A percentile compares a stretch with the other conserved stretches of the same genome.
phyloP scores from a whole-genome alignment of 1,140 invertebrate species.

The Diorhabda sublineata region DNA sequence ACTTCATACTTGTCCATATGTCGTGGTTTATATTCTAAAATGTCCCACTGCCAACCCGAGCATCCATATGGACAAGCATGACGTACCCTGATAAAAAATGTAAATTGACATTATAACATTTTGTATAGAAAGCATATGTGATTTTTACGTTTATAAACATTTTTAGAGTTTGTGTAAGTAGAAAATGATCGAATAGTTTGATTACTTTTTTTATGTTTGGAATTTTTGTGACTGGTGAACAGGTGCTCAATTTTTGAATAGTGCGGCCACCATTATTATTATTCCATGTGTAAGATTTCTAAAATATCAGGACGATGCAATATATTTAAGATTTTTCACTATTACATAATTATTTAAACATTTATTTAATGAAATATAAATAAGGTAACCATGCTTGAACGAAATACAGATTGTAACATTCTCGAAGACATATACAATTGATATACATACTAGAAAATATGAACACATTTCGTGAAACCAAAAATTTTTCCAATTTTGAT shows the following conservation, averaged over 20 bases:
- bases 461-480: too few species aligned
- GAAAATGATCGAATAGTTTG: conserved; percentile 3
- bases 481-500: too few species aligned
- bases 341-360: conserved; percentile 5
- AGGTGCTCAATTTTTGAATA: conserved; percentile 41
- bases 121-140: conserved; percentile 10
- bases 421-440: too few species aligned
- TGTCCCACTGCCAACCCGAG: conserved; percentile 36
- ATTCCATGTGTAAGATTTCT: conserved; percentile 21
- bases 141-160: conserved; percentile 12
- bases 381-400: not conserved
- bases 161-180: conserved; percentile 6
- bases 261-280: conserved; percentile 29
- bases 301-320: conserved; percentile 5
- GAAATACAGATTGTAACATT: too few species aligned
- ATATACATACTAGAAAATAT: too few species aligned
- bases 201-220: conserved; percentile 6
- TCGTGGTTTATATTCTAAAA: conserved; percentile 39
- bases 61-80: conserved; percentile 28
- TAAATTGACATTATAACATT: conserved; percentile 15
- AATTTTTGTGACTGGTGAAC: conserved; percentile 30
- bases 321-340: conserved; percentile 10
- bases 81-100: conserved; percentile 3
- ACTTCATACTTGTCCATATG: conserved; percentile 29
- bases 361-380: not conserved